Conservation (phyloP, 2,113 vertebrate genomes). For the Aythya baeri region DNA sequence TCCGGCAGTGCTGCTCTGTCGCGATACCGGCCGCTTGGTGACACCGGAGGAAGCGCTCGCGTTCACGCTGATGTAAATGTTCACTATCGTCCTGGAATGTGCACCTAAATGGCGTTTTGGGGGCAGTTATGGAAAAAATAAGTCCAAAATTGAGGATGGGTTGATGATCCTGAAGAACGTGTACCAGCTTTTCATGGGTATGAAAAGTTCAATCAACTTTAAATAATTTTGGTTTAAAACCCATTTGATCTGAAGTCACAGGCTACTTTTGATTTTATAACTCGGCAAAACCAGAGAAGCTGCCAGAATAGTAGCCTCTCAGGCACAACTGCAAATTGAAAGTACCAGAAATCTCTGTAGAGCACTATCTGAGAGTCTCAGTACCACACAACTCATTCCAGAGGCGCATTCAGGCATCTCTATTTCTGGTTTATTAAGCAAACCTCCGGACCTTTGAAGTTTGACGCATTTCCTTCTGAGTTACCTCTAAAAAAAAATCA, state of each 20-base stretch:
- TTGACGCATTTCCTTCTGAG: background rate
- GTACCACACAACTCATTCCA: accelerated
- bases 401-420: background rate
- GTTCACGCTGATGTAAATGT: background rate
- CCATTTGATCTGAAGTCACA: background rate
- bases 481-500: background rate
- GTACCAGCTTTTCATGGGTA: accelerated
- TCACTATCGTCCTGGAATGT: accelerated
- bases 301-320: background rate
- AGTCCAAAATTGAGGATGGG: background rate
- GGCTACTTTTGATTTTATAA: background rate
- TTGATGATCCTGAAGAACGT: background rate
- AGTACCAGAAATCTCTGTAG: background rate
- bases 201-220: background rate
- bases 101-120: background rate
- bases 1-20: background rate
- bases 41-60: accelerated
- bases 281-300: background rate
- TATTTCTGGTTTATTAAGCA: background rate
- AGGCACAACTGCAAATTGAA: background rate
- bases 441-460: background rate
- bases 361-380: background rate
- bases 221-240: background rate
- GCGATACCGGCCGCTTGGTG: too few species aligned
- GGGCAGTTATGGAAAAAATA: background rate